phyloP scores from a whole-genome alignment of 2,888 invertebrate species.

The Pristionchus entomophagus region DNA sequence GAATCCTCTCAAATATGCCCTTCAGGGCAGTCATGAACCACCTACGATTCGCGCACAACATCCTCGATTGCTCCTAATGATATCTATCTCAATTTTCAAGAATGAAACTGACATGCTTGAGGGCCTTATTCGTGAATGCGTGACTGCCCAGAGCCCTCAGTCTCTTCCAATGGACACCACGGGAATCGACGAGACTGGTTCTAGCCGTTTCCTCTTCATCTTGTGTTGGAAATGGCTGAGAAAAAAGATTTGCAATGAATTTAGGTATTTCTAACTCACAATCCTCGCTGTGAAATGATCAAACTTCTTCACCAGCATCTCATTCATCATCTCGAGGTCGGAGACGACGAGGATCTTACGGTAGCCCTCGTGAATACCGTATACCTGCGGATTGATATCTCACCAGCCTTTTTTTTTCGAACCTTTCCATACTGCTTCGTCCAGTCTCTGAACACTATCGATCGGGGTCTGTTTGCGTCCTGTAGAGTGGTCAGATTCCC shows the following conservation, averaged over 20 bases:
- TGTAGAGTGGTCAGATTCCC: conserved; percentile 59
- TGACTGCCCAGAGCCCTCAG: conserved; percentile 78
- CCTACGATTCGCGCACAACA: too few relatives aligned
- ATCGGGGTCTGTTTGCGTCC: conserved; percentile 53
- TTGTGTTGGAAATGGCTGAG: conserved; percentile 54
- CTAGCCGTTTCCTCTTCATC: conserved; percentile 63
- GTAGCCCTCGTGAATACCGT: conserved; percentile 63
- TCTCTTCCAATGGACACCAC: conserved; percentile 79
- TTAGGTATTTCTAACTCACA: too few relatives aligned
- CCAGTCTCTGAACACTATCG: conserved; percentile 61
- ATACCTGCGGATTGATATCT: conserved; percentile 16
- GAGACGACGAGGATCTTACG: conserved; percentile 75
- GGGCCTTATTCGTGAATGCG: conserved; percentile 77
- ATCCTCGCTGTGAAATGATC: conserved; percentile 78
- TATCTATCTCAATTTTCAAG: too few relatives aligned
- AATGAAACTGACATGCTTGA: conserved; percentile 56
- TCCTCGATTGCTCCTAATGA: too few relatives aligned
- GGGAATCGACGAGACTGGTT: conserved; percentile 76
- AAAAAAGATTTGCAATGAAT: too few relatives aligned
- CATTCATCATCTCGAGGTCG: conserved; percentile 76
- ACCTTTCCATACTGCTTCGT: conserved; percentile 58
- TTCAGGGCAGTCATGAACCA: too few relatives aligned
- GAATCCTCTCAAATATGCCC: neutral
- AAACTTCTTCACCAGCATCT: too few relatives aligned
- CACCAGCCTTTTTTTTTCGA: too few relatives aligned